Percentiles rank a stretch among this genome's conserved stretches.
These are phyloP conservation scores for Gasterosteus nipponicus DNA, from an alignment of 2,113 vertebrate genomes.

Conservation along the genomic window DNA sequence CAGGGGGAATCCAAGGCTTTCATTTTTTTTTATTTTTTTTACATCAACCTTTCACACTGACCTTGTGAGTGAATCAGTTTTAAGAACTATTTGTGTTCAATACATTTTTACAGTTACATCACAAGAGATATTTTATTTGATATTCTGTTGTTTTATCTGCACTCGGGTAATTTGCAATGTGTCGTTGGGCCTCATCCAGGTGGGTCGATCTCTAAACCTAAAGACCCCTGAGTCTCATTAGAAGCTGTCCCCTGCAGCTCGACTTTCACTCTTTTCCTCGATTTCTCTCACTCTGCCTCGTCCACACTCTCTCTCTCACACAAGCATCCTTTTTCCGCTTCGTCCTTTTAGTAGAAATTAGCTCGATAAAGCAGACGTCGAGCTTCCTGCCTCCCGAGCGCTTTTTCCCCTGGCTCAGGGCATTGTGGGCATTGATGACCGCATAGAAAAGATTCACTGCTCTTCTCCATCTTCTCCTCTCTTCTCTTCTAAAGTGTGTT, in stretches of 20 bases:
- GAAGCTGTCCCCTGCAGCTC: conserved; percentile 47
- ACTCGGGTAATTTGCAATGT: neutral
- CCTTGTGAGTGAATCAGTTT: conserved; percentile 29
- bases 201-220: conserved; percentile 17
- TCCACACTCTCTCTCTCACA: conserved; percentile 3
- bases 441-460: conserved; percentile 72
- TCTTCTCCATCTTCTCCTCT: conserved; percentile 10
- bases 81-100: conserved; percentile 13
- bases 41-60: conserved; percentile 44
- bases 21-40: conserved; percentile 23
- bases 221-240: conserved; percentile 39
- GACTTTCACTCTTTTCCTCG: conserved; percentile 45
- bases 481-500: conserved; percentile 16
- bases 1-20: conserved; percentile 70
- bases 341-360: conserved; percentile 74
- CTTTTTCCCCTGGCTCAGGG: conserved; percentile 61
- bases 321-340: conserved; percentile 55
- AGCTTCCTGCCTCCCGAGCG: conserved; percentile 65
- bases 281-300: conserved; percentile 38
- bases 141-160: neutral
- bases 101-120: conserved; percentile 23
- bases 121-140: conserved; percentile 7
- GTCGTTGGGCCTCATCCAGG: conserved; percentile 22
- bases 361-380: conserved; percentile 76
- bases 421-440: conserved; percentile 73